phyloP scores from a whole-genome alignment of 2,888 invertebrate species.

The Caenorhabditis japonica region DNA sequence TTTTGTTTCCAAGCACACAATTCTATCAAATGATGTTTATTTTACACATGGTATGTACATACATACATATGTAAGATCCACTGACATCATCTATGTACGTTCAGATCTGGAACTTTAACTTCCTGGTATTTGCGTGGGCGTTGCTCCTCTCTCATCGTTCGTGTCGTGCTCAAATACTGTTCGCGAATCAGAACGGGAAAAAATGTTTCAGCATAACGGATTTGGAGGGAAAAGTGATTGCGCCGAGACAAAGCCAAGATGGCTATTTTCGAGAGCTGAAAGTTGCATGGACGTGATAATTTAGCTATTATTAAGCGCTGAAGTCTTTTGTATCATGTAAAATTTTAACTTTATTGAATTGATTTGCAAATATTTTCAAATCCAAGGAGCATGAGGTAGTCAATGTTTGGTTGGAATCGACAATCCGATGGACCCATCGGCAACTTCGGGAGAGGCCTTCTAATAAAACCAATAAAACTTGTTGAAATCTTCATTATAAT shows the following conservation, averaged over 20 bases:
- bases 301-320: too few species aligned
- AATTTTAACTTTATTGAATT: too few species aligned
- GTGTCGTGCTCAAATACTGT: neutral
- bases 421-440: too few species aligned
- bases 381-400: too few species aligned
- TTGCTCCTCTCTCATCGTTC: conserved; percentile 6
- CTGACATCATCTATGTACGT: too few species aligned
- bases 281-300: conserved; percentile 16
- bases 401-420: too few species aligned
- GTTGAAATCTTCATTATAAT: too few species aligned
- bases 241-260: neutral
- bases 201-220: conserved; percentile 2
- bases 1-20: conserved; percentile 4
- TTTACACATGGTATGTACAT: conserved; percentile 15
- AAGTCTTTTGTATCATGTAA: too few species aligned
- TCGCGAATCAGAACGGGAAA: conserved; percentile 7
- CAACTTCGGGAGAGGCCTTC: too few species aligned
- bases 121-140: conserved; percentile 6
- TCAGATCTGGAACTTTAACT: conserved; percentile 18
- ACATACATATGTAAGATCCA: neutral
- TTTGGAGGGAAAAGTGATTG: conserved; percentile 9
- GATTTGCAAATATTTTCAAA: too few species aligned
- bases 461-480: too few species aligned
- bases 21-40: conserved; percentile 6
- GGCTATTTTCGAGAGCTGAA: conserved; percentile 16